These are phyloP conservation scores for Pyrochroa serraticornis DNA, from an alignment of 2,888 invertebrate species.

Conservation along the genomic window DNA sequence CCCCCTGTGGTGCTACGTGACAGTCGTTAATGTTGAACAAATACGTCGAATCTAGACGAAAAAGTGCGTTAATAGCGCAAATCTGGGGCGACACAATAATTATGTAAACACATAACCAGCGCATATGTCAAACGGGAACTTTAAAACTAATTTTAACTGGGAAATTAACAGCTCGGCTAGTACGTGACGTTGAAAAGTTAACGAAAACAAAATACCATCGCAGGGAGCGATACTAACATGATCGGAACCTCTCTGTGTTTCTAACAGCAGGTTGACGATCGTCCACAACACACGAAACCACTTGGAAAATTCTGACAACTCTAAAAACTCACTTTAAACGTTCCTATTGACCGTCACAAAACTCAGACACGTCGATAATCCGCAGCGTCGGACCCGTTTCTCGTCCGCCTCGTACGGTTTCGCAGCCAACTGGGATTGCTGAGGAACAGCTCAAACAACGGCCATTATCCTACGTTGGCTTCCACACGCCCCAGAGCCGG, in stretches of 20 bases:
- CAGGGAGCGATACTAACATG: not conserved
- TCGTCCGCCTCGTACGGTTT: conserved; percentile 40
- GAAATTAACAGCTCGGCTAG: too few species aligned
- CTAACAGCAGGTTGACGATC: not conserved
- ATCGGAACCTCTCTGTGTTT: not conserved
- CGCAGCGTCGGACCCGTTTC: conserved; percentile 33
- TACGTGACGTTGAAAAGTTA: too few species aligned
- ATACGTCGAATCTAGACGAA: not conserved
- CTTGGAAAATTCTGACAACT: conserved; percentile 7
- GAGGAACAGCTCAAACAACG: conserved; percentile 52
- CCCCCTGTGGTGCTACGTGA: not conserved
- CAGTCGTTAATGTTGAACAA: too few species aligned
- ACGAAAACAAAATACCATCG: conserved; percentile 4
- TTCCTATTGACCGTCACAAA: conserved; percentile 7
- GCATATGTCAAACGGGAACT: conserved; percentile 6
- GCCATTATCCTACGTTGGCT: conserved; percentile 50
- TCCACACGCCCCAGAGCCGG: conserved; percentile 47
- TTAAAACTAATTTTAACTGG: not conserved
- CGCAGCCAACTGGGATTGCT: conserved; percentile 55
- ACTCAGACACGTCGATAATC: conserved; percentile 38
- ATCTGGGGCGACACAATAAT: conserved; percentile 10
- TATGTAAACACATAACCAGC: conserved; percentile 13
- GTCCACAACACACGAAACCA: not conserved
- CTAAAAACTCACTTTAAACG: conserved; percentile 11
- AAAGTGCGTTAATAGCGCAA: not conserved